Base-by-base conservation (phyloP, 2,113 vertebrate genomes). In the Caranx melampygus region DNA sequence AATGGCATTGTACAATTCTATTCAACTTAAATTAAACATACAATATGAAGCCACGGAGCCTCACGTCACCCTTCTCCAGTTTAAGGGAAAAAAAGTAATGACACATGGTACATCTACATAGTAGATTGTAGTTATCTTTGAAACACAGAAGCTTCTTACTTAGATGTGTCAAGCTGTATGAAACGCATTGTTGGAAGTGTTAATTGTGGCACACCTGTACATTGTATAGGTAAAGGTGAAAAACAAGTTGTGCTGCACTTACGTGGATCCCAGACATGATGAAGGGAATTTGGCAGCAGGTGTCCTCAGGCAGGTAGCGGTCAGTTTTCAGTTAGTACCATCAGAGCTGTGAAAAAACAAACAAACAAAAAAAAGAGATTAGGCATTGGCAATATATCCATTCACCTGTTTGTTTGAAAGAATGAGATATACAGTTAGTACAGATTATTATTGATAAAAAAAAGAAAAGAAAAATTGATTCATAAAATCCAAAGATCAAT, bases 201-300 rank as follows among this genome's bases (percentile, higher is more conserved):
- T 37, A 13, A 5, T 5, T 4, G 35, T 18, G 4, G 4, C 14
- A 34, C 40, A 37, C 13, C 33, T 63, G 62, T 21, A 49, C 4
- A 21, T 4, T 77, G 0, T 15, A 16, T 20, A 33, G 33, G 12
- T 10, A 8, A 15, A 40, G 44, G 2, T 40, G 6, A 58, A n/a
- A 37, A 20, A 20, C 31, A 45, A 7, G 35, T n/a, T 35, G 16
- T 61, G 47, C 12, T 64, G 44, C 6, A 82, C 91, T 92, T 83
- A 94, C 93, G 33, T 92, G 92, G 81, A 93, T 91, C 87, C 91
- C 93, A 88, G 92, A 92, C 93, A 94, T 94, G 88, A 74, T 92
- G 88, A 89, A 78, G 88, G 91, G 88, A 82, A 63, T 58, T 84
- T 79, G 84, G 90, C 84, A 89, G 87, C 86, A 82, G 88, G 88